Evolutionary conservation across 2,113 vertebrate species (phyloP).

Genomic region (Odocoileus virginianus): DNA sequence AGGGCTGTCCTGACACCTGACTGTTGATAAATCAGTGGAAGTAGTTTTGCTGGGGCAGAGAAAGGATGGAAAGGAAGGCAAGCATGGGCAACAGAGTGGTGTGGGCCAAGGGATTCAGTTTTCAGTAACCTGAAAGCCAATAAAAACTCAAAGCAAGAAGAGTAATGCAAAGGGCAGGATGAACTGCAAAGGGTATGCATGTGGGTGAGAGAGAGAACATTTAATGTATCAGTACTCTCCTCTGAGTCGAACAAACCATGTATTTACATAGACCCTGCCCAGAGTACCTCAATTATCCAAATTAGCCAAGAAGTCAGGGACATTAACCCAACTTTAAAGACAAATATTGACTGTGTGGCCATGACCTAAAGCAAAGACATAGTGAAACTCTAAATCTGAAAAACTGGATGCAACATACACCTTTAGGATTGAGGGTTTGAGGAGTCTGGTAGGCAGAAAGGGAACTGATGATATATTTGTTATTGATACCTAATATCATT

Average conservation of each 20-base stretch:
- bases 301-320: background rate
- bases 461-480: background rate
- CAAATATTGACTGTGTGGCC: background rate
- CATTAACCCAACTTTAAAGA: background rate
- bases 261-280: background rate
- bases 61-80: background rate
- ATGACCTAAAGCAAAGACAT: background rate
- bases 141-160: background rate
- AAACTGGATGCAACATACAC: background rate
- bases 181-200: background rate
- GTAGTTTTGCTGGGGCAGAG: background rate
- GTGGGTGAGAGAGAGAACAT: background rate
- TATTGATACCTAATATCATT: background rate
- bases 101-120: background rate
- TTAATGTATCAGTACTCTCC: background rate
- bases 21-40: background rate
- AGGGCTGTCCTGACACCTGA: background rate
- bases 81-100: background rate
- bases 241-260: background rate
- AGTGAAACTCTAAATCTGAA: slow-evolving; percentile 12
- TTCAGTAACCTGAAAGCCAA: background rate
- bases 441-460: background rate
- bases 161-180: background rate
- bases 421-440: background rate
- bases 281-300: slow-evolving; percentile 13